Evolutionary conservation across 2,888 invertebrate species (phyloP), one percentile per base, ranked within the genome.

Genomic region (Melitaea athalia): DNA sequence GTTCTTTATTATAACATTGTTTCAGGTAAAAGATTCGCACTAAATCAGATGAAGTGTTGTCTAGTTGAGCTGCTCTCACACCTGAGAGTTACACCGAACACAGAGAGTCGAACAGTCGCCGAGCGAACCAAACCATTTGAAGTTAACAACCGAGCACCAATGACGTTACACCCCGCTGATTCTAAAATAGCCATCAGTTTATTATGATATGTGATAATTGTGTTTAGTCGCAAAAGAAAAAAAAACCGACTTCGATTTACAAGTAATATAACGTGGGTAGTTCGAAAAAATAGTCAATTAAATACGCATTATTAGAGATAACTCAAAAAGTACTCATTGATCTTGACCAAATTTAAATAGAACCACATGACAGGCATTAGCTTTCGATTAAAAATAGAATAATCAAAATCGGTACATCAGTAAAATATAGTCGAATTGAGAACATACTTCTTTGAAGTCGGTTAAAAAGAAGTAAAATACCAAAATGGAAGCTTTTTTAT

Each of bases 21-120:
- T 73, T 0, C 84, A 92, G 92, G 92, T 47, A 92, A 91, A 76
- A 83, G 92, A 43, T 92, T 92, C 80, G 92, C 92, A 0, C 77
- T 87, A 76, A 88, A 91, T 70, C 92, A 92, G 74, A 92, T 92
- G 92, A 92, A 92, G 74, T 87, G 87, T 63, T 91, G 91, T 68
- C 80, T 92, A 2, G 78, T 86, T 15, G 79, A 84, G 49, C 68
- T 91, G 15, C 74, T 92, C 42, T 85, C 81, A 42, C 82, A 77
- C 33, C 79, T 87, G 14, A 79, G 82, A 5, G 77, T 91, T 15
- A 69, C 85, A 79, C 74, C 78, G 3, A 24, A 24, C 43, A 43
- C 1, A 43, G 43, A 43, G 8, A 11, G 43, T 61, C 12, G 31
- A 42, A 50, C 42, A 67, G 42, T 43, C 49, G 57, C 57, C 24